Conservation (phyloP, 2,888 invertebrate species). For the Catocala fraxini region DNA sequence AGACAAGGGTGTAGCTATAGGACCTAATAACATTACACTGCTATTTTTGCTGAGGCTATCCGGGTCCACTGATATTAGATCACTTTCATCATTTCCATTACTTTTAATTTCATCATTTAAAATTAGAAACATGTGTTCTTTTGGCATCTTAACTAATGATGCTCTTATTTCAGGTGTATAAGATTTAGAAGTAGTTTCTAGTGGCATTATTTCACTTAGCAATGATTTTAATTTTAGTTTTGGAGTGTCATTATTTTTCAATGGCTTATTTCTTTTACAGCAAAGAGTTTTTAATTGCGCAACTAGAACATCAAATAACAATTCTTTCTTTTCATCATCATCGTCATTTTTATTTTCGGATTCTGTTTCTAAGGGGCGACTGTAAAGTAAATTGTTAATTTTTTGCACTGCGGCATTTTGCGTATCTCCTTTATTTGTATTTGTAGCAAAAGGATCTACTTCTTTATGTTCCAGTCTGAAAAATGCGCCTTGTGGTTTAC, state of each 20-base stretch:
- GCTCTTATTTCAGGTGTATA: conserved; percentile 22
- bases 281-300: conserved; percentile 77
- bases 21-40: conserved; percentile 77
- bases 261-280: conserved; percentile 66
- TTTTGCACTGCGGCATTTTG: conserved; percentile 71
- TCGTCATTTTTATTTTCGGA: conserved; percentile 52
- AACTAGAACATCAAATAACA: conserved; percentile 77
- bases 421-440: conserved; percentile 56
- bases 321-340: conserved; percentile 71
- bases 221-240: conserved; percentile 46
- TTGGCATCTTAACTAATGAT: conserved; percentile 35
- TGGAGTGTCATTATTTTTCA: conserved; percentile 40
- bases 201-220: conserved; percentile 48
- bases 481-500: conserved; percentile 53
- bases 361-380: conserved; percentile 47
- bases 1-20: conserved; percentile 71
- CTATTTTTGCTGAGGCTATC: conserved; percentile 77
- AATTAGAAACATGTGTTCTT: conserved; percentile 78
- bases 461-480: conserved; percentile 72
- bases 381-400: conserved; percentile 69
- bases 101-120: conserved; percentile 79
- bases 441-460: conserved; percentile 61
- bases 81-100: conserved; percentile 65
- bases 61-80: conserved; percentile 76
- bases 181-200: conserved; percentile 32